Base-by-base conservation (phyloP, 2,888 invertebrate genomes). In the Synergus laeviventris region DNA sequence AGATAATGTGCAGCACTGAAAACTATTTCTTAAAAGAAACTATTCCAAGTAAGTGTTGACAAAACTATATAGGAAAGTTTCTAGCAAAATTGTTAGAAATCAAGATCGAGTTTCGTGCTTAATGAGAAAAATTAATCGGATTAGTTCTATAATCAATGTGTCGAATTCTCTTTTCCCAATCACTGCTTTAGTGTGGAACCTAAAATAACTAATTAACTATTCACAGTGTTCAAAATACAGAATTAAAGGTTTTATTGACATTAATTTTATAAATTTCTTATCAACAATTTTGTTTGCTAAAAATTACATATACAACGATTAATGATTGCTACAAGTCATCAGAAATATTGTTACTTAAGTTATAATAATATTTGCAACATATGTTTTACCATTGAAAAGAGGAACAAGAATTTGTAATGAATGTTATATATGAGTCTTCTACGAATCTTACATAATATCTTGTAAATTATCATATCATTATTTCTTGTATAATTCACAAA, bases 371-470 rank as follows among this genome's bases (percentile, higher is more conserved):
- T n/a, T n/a, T 49, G n/a, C 7, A 49, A 49, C 49, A n/a, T 31
- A 31, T 31, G 31, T 49, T 49, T 49, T 9, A n/a, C 8, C 16
- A n/a, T n/a, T 16, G 49, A 9, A 49, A 49, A 49, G n/a, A 49
- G n/a, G 49, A 49, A 8, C 2, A 4, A 8, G 49, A 1, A 49
- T 8, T n/a, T 49, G 1, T 7, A 49, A 49, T 49, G 49, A n/a
- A n/a, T n/a, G 49, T 49, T 49, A n/a, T n/a, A n/a, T 45, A n/a
- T n/a, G n/a, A 49, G 49, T 49, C n/a, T 49, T 49, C n/a, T 49
- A 49, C 49, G n/a, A 49, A n/a, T 1, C n/a, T 49, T n/a, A n/a
- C n/a, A 8, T 49, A 49, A 49, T n/a, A n/a, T n/a, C 2, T n/a
- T 16, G 16, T 4, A n/a, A 45, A 45, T 9, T 39, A 39, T 39